Conservation (phyloP, 1,140 invertebrate genomes). For the Chrysomallon squamiferum region DNA sequence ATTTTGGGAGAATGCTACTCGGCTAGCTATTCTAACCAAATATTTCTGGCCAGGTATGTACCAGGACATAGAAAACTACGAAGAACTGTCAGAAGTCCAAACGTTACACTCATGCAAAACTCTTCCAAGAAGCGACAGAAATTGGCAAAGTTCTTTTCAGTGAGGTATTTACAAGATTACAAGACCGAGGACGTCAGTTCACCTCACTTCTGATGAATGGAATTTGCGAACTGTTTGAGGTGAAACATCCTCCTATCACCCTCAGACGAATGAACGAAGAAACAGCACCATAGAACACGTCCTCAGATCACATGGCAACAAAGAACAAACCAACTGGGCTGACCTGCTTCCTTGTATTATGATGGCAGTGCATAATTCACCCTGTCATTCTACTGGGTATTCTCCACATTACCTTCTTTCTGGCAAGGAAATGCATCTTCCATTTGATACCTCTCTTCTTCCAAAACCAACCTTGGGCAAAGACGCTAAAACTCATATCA, state of each 20-base stretch:
- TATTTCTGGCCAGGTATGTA: neutral
- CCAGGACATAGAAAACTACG: neutral
- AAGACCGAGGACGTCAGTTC: neutral
- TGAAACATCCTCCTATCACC: neutral
- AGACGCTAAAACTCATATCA: neutral
- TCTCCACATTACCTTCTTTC: neutral
- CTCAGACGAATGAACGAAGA: neutral
- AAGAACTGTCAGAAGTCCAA: neutral
- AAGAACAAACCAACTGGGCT: neutral
- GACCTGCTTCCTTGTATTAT: neutral
- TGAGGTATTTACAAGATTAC: neutral
- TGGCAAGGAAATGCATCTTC: neutral
- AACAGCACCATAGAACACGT: neutral
- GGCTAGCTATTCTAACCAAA: neutral
- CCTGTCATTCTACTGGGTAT: neutral
- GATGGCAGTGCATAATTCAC: neutral
- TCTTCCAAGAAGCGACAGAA: neutral
- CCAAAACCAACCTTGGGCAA: neutral
- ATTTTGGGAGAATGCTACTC: neutral
- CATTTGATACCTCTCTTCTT: neutral
- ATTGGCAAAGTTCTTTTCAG: neutral
- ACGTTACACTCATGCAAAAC: neutral
- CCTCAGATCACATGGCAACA: neutral
- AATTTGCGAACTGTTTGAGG: neutral
- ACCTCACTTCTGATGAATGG: neutral